phyloP scores from a whole-genome alignment of 2,888 invertebrate species.

The Heteromurus nitidus region DNA sequence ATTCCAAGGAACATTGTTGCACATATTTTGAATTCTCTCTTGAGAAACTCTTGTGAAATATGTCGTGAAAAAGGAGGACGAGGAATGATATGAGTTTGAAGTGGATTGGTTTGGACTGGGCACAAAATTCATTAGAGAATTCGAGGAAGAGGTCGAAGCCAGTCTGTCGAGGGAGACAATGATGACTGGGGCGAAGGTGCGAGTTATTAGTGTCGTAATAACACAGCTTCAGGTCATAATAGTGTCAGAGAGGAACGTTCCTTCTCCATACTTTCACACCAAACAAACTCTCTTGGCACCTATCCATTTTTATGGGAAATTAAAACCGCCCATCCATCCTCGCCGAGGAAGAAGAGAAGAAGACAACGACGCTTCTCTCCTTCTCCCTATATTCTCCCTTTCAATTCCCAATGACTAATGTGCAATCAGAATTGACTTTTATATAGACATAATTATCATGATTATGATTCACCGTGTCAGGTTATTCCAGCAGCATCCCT shows the following conservation, averaged over 20 bases:
- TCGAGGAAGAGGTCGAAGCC: conserved; percentile 15
- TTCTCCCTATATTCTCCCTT: not conserved
- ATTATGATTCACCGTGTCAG: conserved; percentile 58
- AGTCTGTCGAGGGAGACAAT: conserved; percentile 55
- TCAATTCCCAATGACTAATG: conserved; percentile 38
- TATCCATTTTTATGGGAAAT: conserved; percentile 70
- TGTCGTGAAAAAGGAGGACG: no score
- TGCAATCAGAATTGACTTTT: conserved; percentile 36
- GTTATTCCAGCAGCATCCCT: conserved; percentile 28
- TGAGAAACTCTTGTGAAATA: no score
- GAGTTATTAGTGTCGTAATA: conserved; percentile 54
- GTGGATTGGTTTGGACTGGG: no score
- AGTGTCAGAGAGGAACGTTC: conserved; percentile 28
- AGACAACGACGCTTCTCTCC: not conserved
- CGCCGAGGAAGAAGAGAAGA: not conserved
- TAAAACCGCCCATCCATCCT: conserved; percentile 66
- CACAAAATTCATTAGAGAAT: not conserved
- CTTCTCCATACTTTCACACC: conserved; percentile 72
- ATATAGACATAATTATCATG: conserved; percentile 50
- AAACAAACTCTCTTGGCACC: conserved; percentile 68
- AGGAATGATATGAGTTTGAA: no score
- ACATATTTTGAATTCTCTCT: no score
- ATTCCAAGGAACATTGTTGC: no score
- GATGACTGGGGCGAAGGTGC: conserved; percentile 48
- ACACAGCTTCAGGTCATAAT: conserved; percentile 48